These are phyloP conservation scores for Lutra lutra DNA, from an alignment of 2,797 vertebrate genomes.

Conservation along the genomic window DNA sequence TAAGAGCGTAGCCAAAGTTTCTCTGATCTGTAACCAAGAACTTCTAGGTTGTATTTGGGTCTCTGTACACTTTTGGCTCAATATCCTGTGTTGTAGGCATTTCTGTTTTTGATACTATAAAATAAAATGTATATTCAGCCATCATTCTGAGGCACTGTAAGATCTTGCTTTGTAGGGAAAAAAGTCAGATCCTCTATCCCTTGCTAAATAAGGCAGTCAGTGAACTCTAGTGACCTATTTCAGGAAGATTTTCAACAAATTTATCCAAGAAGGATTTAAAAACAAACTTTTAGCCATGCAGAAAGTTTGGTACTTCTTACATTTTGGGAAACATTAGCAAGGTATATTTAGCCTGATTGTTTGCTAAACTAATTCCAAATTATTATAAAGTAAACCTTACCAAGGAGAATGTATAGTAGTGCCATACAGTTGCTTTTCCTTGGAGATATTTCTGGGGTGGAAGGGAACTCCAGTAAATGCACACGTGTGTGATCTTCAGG, in stretches of 20 bases:
- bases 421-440: background rate
- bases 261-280: background rate
- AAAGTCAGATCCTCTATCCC: background rate
- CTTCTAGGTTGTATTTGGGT: background rate
- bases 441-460: background rate
- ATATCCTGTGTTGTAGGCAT: background rate
- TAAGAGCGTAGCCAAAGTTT: background rate
- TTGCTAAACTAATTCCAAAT: slow-evolving; percentile 6
- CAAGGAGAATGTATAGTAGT: background rate
- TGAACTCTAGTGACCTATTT: background rate
- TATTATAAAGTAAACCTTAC: background rate
- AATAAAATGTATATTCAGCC: background rate
- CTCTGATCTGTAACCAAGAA: background rate
- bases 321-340: background rate
- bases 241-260: background rate
- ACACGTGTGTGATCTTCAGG: background rate
- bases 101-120: background rate
- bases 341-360: background rate
- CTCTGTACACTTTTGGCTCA: background rate
- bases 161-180: background rate
- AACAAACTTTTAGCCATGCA: background rate
- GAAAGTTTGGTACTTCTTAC: background rate
- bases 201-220: background rate
- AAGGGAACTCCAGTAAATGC: background rate
- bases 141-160: background rate